A percentile compares a stretch with the other conserved stretches of the same genome.
These are phyloP conservation scores for Cecidostiba fungosa DNA, from an alignment of 2,888 invertebrate genomes.

Conservation along the genomic window DNA sequence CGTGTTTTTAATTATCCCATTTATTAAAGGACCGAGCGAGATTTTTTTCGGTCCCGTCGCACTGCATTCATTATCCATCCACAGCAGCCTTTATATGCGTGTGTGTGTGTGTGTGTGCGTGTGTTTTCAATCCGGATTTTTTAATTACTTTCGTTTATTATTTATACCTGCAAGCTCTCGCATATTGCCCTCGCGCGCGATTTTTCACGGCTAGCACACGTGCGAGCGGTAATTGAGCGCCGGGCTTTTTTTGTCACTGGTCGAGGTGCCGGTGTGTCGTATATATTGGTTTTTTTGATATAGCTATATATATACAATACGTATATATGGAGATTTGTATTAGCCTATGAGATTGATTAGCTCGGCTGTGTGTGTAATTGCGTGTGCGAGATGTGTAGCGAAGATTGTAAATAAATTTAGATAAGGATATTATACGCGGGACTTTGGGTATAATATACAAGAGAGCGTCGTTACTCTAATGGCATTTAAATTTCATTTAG, in stretches of 20 bases:
- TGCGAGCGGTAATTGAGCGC: not conserved
- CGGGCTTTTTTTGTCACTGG: not conserved
- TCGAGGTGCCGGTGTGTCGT: not conserved
- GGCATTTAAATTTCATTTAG: slow-evolving; percentile 56
- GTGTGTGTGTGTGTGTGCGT: no score
- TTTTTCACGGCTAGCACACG: slow-evolving; percentile 26
- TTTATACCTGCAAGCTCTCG: slow-evolving; percentile 25
- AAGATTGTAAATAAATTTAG: slow-evolving; percentile 51
- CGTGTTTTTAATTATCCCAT: slow-evolving; percentile 49
- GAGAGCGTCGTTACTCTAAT: slow-evolving; percentile 45
- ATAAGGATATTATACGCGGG: not conserved
- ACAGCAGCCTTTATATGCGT: no score
- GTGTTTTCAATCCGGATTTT: slow-evolving; percentile 20
- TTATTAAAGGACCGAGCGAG: slow-evolving; percentile 22
- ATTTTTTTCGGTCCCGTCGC: not conserved
- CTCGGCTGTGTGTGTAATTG: not conserved
- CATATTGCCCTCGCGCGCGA: slow-evolving; percentile 17
- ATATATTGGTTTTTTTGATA: not conserved
- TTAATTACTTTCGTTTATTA: slow-evolving; percentile 52
- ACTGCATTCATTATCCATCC: slow-evolving; percentile 24
- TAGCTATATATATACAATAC: not conserved
- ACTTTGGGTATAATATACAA: slow-evolving; percentile 4
- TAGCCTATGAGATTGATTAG: not conserved
- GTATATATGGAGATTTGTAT: not conserved
- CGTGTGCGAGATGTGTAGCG: not conserved